Conservation (phyloP, 2,888 invertebrate species). For the Athrips mouffetella region DNA sequence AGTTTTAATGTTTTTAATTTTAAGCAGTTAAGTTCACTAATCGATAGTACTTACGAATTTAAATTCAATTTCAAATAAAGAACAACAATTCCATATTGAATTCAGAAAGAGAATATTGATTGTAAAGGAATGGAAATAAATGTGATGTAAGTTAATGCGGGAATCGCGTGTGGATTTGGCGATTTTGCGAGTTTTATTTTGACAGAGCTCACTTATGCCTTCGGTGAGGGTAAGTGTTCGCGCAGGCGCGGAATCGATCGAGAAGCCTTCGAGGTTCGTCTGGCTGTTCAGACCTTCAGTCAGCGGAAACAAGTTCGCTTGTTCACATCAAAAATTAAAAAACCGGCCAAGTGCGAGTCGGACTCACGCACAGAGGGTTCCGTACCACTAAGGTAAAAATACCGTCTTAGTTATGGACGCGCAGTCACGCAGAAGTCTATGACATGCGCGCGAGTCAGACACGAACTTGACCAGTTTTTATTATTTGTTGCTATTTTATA, state of each 20-base stretch:
- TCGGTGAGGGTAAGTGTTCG: slow-evolving; percentile 51
- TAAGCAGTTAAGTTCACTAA: not conserved
- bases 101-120: not conserved
- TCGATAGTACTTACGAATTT: slow-evolving; percentile 5
- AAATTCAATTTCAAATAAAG: not conserved
- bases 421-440: no score
- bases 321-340: no score
- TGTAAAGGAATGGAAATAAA: slow-evolving; percentile 5
- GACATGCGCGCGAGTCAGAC: no score
- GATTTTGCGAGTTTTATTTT: slow-evolving; percentile 56
- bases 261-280: slow-evolving; percentile 39
- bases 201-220: slow-evolving; percentile 62
- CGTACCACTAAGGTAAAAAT: no score
- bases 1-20: slow-evolving; percentile 16
- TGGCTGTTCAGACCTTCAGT: not conserved
- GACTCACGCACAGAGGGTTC: no score
- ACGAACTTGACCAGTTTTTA: no score
- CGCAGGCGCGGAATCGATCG: slow-evolving; percentile 72
- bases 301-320: not conserved
- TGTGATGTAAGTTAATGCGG: slow-evolving; percentile 19
- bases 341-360: no score
- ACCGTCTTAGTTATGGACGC: no score
- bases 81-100: not conserved
- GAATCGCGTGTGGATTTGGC: slow-evolving; percentile 44
- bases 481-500: no score